Evolutionary conservation across 2,113 vertebrate genomes (phyloP), one percentile per base, ranked within the genome.

Genomic region (Neolamprologus tretocephalus): DNA sequence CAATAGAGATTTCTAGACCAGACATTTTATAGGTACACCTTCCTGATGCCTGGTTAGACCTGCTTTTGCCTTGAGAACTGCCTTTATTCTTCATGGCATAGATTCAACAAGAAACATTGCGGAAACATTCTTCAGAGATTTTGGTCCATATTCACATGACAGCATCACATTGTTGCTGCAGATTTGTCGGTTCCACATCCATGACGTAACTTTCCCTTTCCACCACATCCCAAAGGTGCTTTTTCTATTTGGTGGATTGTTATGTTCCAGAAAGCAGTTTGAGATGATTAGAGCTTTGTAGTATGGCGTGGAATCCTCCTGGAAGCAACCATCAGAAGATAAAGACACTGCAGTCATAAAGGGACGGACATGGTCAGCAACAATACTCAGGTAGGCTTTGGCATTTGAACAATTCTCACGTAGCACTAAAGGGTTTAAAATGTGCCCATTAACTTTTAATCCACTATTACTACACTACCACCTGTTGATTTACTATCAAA

Each of bases 1-100:
- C 3, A 80, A 49, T 84, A 91, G 89, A 21, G 85, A 85, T 9
- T 68, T 94, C 0, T 93, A 87, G 71, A 7, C 16, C 66, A 42
- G 66, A 71, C 37, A 42, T 14, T 42, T 71, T 71, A 71, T 42
- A 71, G 66, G 12, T 71, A 73, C 12, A 73, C 5, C 37, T 73
- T 71, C 35, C 3, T 42, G 12, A 40, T 71, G 13, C 63, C n/a
- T 40, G 7, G n/a, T 68, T 68, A 40, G 63, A 68, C 63, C 35
- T 23, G 12, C 8, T 7, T 73, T 73, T 45, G 66, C 37, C 37
- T 73, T 45, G 8, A 45, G 66, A 73, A 26, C 8, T 73, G 37
- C 37, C 21, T 73, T 73, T 10, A 73, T 73, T 45, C 8, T 23
- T 73, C 66, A 42, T 26, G n/a, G 0, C 4, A 45, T 73, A 45